Conservation (phyloP, 2,113 vertebrate species). For the Menura novaehollandiae region DNA sequence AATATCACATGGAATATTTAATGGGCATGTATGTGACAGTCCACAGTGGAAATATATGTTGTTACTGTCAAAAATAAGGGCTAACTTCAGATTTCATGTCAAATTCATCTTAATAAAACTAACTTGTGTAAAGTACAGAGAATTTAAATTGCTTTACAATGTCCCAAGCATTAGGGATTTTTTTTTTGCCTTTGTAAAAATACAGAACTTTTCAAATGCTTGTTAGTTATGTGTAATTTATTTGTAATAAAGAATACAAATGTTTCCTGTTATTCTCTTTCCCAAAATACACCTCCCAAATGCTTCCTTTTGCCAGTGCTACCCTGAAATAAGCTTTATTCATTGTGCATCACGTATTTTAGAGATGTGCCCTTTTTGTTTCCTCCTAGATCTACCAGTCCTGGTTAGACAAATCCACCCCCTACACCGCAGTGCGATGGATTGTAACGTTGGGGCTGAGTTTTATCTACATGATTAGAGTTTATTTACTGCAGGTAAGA, state of each 20-base stretch:
- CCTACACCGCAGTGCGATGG: constrained; percentile 89
- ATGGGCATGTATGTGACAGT: fast-evolving
- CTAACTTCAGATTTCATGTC: background rate
- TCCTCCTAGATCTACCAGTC: constrained; percentile 89
- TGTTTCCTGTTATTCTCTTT: background rate
- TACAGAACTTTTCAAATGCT: background rate
- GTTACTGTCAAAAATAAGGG: background rate
- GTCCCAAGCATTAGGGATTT: background rate
- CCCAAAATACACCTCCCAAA: background rate
- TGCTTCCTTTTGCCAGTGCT: background rate
- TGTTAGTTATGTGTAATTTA: background rate
- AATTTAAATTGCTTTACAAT: background rate
- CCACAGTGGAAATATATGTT: background rate
- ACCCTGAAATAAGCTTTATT: background rate
- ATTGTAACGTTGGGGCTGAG: constrained; percentile 86
- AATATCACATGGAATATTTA: background rate
- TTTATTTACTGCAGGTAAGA: constrained; percentile 95
- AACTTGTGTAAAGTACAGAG: background rate
- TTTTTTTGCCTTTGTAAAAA: background rate
- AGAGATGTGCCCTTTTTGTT: background rate
- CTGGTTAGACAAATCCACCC: constrained; percentile 98
- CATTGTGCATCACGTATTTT: background rate
- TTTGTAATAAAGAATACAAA: background rate
- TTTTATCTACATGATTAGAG: constrained; percentile 95
- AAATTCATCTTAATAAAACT: background rate